Evolutionary conservation across 1,140 invertebrate species (phyloP).

Genomic region (Sitophilus oryzae): DNA sequence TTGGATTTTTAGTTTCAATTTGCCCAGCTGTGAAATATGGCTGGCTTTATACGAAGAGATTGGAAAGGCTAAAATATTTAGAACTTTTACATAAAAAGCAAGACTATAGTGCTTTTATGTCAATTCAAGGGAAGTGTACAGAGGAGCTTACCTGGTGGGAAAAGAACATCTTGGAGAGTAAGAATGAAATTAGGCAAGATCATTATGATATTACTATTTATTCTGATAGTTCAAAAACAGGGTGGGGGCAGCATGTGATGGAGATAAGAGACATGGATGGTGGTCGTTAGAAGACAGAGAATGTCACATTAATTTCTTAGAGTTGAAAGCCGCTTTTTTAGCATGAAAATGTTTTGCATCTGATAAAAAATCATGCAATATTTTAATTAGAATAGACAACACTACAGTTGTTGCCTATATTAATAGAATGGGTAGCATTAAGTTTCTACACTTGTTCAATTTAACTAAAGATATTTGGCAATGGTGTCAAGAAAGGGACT

Average conservation of each 20-base stretch:
- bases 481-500: conserved; percentile 26
- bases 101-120: conserved; percentile 6
- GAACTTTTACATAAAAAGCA: not conserved
- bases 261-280: not conserved
- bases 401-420: conserved; percentile 31
- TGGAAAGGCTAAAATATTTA: conserved; percentile 23
- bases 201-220: not conserved
- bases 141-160: conserved; percentile 13
- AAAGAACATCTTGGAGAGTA: not conserved
- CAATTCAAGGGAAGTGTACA: not conserved
- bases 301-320: conserved; percentile 6
- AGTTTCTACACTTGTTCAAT: conserved; percentile 19
- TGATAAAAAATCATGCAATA: conserved; percentile 20
- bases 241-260: not conserved
- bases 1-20: not conserved
- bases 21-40: conserved; percentile 16
- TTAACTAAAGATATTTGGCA: conserved; percentile 26
- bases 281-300: not conserved
- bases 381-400: conserved; percentile 30
- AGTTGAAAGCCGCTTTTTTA: conserved; percentile 6
- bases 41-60: conserved; percentile 23
- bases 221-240: conserved; percentile 2
- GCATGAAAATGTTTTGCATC: conserved; percentile 5
- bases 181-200: not conserved
- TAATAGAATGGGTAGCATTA: conserved; percentile 32